Conservation (phyloP, 2,113 vertebrate species). For the Chinchilla lanigera region DNA sequence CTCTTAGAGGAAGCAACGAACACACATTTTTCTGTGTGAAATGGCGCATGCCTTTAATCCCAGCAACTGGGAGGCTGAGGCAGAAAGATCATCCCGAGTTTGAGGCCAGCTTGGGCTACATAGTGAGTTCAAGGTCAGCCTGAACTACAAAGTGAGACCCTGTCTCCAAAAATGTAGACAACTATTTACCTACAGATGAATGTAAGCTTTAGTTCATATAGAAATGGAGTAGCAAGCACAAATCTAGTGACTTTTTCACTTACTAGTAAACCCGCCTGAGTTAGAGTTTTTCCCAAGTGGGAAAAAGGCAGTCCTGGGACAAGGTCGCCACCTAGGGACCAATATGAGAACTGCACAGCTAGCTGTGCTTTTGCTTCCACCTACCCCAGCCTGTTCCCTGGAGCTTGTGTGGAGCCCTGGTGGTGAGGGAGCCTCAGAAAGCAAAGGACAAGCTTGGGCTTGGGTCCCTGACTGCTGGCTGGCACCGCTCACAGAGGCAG, state of each 20-base stretch:
- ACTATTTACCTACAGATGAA: no score
- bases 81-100: background rate
- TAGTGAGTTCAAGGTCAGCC: background rate
- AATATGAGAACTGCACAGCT: background rate
- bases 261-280: background rate
- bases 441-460: no score
- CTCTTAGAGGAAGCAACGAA: background rate
- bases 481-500: background rate
- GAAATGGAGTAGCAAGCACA: background rate
- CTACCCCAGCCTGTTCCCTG: background rate
- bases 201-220: background rate
- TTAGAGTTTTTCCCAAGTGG: fast-evolving
- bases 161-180: no score
- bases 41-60: background rate
- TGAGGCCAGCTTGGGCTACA: background rate
- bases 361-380: background rate
- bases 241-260: background rate
- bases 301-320: background rate
- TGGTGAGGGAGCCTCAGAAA: no score
- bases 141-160: background rate
- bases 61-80: background rate
- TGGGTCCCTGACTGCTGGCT: fast-evolving
- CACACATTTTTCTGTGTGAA: background rate
- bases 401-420: background rate
- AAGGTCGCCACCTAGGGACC: slow-evolving; percentile 21